Percentiles rank a stretch among this genome's conserved stretches.
Conservation (phyloP, 2,797 vertebrate genomes). For the Xenopus petersii region DNA sequence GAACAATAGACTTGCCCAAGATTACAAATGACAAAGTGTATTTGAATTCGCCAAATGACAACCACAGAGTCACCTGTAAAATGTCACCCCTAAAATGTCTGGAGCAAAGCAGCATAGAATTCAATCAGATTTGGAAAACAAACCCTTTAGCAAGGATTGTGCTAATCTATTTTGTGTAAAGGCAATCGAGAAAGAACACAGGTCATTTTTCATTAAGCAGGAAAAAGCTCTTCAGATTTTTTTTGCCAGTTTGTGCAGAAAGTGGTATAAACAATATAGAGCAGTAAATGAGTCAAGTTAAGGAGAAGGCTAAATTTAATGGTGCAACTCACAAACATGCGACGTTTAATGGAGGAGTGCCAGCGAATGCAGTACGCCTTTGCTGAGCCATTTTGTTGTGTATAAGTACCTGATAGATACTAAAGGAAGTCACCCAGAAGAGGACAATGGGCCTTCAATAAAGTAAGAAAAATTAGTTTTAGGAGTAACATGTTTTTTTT, state of each 20-base stretch:
- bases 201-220: slow-evolving; percentile 29
- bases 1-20: no score
- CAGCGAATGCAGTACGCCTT: not conserved
- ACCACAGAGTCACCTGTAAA: no score
- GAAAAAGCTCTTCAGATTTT: slow-evolving; percentile 38
- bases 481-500: no score
- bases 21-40: no score
- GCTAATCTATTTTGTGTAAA: not conserved
- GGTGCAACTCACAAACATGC: slow-evolving; percentile 1
- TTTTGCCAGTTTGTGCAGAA: slow-evolving; percentile 38
- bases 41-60: no score
- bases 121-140: not conserved
- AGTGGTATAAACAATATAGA: slow-evolving; percentile 35
- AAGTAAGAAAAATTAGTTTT: no score
- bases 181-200: not conserved
- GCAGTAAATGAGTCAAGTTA: slow-evolving; percentile 43
- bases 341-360: not conserved
- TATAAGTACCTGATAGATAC: no score
- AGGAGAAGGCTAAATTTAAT: slow-evolving; percentile 27
- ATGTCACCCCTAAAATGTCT: no score
- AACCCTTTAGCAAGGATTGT: not conserved
- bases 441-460: no score
- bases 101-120: no score
- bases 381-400: slow-evolving; percentile 33
- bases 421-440: no score